Percentiles rank a stretch among this genome's conserved stretches.
phyloP scores from a whole-genome alignment of 2,797 vertebrate species.

The Cyprinella venusta region DNA sequence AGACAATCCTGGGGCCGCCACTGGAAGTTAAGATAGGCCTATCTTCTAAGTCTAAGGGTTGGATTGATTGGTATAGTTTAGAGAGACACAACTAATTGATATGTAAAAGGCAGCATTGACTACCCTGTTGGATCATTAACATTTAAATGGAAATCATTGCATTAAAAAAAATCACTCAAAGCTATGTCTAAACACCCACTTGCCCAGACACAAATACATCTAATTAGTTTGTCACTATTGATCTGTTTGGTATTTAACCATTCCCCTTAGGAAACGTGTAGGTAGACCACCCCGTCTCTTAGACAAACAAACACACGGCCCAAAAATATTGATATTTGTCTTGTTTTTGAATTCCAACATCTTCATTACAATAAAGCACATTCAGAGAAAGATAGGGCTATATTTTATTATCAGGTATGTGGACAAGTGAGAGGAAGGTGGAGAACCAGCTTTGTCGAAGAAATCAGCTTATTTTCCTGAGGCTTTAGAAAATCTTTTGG shows the following conservation, averaged over 20 bases:
- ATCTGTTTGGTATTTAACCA: conserved; percentile 56
- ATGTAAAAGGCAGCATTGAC: conserved; percentile 55
- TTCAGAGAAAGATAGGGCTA: conserved; percentile 11
- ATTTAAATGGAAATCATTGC: conserved; percentile 61
- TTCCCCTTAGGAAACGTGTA: conserved; percentile 49
- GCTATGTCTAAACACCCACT: conserved; percentile 53
- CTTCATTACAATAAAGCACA: conserved; percentile 8
- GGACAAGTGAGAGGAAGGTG: not conserved
- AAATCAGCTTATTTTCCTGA: conserved; percentile 18
- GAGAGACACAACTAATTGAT: conserved; percentile 55
- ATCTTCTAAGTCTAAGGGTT: not conserved
- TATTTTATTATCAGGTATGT: conserved; percentile 22
- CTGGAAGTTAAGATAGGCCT: conserved; percentile 14
- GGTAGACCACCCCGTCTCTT: conserved; percentile 35
- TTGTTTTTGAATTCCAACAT: conserved; percentile 23
- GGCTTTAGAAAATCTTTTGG: conserved; percentile 24
- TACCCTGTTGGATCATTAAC: conserved; percentile 57
- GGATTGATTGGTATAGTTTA: conserved; percentile 28
- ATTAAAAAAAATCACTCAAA: conserved; percentile 54
- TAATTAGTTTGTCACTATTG: conserved; percentile 62
- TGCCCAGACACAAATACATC: conserved; percentile 43
- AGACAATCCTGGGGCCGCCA: not conserved
- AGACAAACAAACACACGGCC: not conserved
- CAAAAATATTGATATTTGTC: conserved; percentile 46
- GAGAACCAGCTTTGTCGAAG: not conserved